These are phyloP conservation scores for Archips crataeganus DNA, from an alignment of 2,888 invertebrate species.

Conservation along the genomic window DNA sequence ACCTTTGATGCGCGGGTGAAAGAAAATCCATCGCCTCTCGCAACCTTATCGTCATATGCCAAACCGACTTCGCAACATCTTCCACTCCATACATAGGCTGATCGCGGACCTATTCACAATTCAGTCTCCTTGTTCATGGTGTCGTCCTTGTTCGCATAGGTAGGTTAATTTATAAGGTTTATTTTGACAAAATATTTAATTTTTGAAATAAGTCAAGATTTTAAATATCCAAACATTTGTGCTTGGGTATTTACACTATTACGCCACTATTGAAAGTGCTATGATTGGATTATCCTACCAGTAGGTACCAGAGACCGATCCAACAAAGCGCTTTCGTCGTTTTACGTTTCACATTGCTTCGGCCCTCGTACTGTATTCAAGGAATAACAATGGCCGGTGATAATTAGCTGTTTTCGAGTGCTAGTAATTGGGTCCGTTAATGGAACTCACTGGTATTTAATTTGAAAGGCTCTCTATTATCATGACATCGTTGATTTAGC, in stretches of 20 bases:
- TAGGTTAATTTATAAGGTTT: not conserved
- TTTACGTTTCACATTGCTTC: conserved; percentile 17
- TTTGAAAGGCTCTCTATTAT: conserved; percentile 53
- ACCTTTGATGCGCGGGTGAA: too few species aligned
- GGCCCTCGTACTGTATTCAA: conserved; percentile 25
- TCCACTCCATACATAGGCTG: not conserved
- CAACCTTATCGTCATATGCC: not conserved
- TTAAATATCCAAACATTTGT: not conserved
- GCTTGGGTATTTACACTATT: not conserved
- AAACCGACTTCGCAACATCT: not conserved
- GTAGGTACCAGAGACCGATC: not conserved
- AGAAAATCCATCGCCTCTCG: too few species aligned
- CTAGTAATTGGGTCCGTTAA: conserved; percentile 51
- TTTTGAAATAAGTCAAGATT: not conserved
- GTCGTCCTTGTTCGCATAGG: not conserved
- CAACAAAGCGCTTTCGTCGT: conserved; percentile 25
- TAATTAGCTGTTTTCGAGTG: conserved; percentile 51
- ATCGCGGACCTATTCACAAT: not conserved
- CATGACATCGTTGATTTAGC: conserved; percentile 49
- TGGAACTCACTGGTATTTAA: conserved; percentile 47
- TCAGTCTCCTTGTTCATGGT: not conserved
- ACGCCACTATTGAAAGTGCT: not conserved
- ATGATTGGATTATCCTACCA: conserved; percentile 23
- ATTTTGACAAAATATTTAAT: not conserved
- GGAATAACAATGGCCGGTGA: conserved; percentile 46